Evolutionary conservation across 2,797 vertebrate genomes (phyloP), one percentile per base, ranked within the genome.

Genomic region (Cyclura pinguis): DNA sequence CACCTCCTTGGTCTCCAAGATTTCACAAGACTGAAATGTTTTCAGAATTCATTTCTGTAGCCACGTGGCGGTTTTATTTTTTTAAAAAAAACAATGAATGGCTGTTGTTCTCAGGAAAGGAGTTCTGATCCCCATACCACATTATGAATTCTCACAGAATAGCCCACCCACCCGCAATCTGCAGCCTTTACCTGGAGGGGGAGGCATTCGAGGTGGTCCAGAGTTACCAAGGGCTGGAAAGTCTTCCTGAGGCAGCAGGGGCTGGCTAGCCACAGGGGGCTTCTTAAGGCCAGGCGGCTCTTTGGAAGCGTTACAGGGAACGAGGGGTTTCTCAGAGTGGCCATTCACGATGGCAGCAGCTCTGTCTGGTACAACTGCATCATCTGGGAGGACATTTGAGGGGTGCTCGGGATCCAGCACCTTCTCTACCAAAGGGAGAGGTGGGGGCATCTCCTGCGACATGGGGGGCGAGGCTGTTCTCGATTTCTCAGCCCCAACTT

Each of bases 221-320:
- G 96, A 96, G 90, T 96, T 97, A 42, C 97, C 95, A 59, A 99
- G 98, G 2, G 98, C 99, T 78, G 99, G 99, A 89, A 99, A 99
- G 27, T 99, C 99, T 94, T 98, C 98, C 93, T 99, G 98, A 92
- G 97, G 93, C 59, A 93, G 92, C 69, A 95, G 95, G 87, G 96
- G 96, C 50, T 96, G 94, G 85, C 94, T 95, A 81, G 96, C 93
- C 59, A 84, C 94, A 4, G 94, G 59, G 80, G 97, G 95, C 92
- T 97, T 96, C 92, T 97, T 97, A 74, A 98, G 96, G 85, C 97
- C 98, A 0, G 97, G 97, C 24, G 97, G 96, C 29, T 98, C 98
- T 90, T 97, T 98, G 80, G 96, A 94, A 1, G 81, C 3, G 2
- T 86, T 85, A 10, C 93, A 93, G 73, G 90, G 93, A 3, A 90